phyloP scores from a whole-genome alignment of 2,888 invertebrate genomes.

The Agriopis aurantiaria region DNA sequence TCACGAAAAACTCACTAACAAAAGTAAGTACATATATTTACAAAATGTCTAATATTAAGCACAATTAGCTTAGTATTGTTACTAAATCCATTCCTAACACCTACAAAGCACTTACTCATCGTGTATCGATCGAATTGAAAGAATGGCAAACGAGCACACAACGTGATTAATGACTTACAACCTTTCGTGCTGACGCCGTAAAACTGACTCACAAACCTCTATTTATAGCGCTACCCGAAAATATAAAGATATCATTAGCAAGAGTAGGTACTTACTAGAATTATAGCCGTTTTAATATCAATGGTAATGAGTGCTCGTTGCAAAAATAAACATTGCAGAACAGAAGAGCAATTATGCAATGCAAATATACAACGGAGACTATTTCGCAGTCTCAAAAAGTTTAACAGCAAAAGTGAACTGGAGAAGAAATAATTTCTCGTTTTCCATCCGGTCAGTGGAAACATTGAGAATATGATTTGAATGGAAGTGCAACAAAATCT shows the following conservation, averaged over 20 bases:
- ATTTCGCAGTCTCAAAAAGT: conserved; percentile 27
- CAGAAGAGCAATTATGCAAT: conserved; percentile 32
- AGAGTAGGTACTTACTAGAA: conserved; percentile 16
- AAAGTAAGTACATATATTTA: conserved; percentile 2
- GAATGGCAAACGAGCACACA: conserved; percentile 52
- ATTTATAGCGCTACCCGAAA: conserved; percentile 35
- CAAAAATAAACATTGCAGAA: conserved; percentile 32
- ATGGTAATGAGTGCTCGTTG: conserved; percentile 27
- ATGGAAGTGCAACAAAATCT: conserved; percentile 45
- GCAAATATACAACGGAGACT: conserved; percentile 27
- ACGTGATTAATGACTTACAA: conserved; percentile 34
- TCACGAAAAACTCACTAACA: background rate
- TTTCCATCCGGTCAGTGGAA: conserved; percentile 21
- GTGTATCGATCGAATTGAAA: conserved; percentile 57
- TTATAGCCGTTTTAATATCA: conserved; percentile 26
- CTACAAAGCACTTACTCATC: conserved; percentile 65
- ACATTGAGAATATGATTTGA: conserved; percentile 36
- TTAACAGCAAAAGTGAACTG: conserved; percentile 1
- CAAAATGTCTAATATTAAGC: conserved; percentile 38
- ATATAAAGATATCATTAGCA: conserved; percentile 29
- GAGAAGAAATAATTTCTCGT: conserved; percentile 16
- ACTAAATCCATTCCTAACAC: conserved; percentile 60
- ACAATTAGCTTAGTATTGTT: conserved; percentile 66
- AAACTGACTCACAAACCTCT: background rate
- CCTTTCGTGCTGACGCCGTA: background rate